Conservation (phyloP, 2,888 invertebrate genomes). For the Eumacrocentrus americanus region DNA sequence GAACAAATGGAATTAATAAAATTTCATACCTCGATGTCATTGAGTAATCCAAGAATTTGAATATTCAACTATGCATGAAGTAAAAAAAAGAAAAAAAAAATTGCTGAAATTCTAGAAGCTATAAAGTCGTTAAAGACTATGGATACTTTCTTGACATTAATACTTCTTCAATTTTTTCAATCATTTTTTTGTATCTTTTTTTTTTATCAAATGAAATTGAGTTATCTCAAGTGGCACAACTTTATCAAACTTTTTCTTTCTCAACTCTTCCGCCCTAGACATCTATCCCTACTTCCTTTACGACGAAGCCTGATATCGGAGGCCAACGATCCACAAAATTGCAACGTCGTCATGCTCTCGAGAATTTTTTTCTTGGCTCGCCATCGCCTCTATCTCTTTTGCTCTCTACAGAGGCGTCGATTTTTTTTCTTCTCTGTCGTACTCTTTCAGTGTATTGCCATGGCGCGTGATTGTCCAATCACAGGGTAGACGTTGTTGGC, state of each 20-base stretch:
- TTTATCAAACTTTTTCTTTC: slow-evolving; percentile 37
- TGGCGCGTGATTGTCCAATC: slow-evolving; percentile 46
- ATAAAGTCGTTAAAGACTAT: too few relatives aligned
- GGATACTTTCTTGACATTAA: too few relatives aligned
- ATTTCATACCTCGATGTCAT: too few relatives aligned
- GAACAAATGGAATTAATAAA: too few relatives aligned
- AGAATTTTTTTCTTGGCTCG: slow-evolving; percentile 21
- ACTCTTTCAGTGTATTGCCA: slow-evolving; percentile 29
- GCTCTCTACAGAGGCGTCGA: slow-evolving; percentile 28
- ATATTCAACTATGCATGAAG: too few relatives aligned
- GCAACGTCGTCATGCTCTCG: slow-evolving; percentile 40
- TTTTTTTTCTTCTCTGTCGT: slow-evolving; percentile 22
- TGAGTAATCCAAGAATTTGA: too few relatives aligned
- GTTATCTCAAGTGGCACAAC: slow-evolving; percentile 26
- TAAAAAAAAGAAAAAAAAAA: too few relatives aligned
- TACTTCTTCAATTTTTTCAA: too few relatives aligned
- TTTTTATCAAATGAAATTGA: not conserved
- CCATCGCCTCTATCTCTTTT: slow-evolving; percentile 23
- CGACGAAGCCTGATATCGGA: slow-evolving; percentile 53
- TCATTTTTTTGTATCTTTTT: too few relatives aligned
- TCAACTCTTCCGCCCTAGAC: not conserved
- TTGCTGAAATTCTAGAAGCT: too few relatives aligned
- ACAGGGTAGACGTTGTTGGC: slow-evolving; percentile 39
- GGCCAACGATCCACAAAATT: slow-evolving; percentile 58
- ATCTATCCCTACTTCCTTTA: slow-evolving; percentile 41